These are phyloP conservation scores for Uloborus diversus DNA, from an alignment of 1,140 invertebrate genomes.

Conservation along the genomic window DNA sequence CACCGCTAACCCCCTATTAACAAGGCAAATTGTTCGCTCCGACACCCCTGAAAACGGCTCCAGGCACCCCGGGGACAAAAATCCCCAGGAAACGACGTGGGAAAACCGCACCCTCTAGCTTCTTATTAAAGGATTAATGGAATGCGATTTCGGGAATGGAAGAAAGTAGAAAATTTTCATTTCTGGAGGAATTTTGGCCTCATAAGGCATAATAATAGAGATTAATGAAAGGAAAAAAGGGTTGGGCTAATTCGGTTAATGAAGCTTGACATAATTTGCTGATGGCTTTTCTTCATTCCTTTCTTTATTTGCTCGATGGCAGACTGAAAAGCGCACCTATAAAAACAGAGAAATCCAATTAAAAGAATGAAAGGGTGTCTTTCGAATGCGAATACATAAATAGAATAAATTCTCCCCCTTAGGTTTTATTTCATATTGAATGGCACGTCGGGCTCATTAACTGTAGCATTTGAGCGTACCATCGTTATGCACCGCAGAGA, in stretches of 20 bases:
- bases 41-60: background rate
- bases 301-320: conserved; percentile 4
- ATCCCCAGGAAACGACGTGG: conserved; percentile 21
- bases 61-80: background rate
- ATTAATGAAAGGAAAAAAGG: conserved; percentile 41
- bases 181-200: background rate
- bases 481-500: conserved; percentile 10
- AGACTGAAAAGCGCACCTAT: conserved; percentile 9
- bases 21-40: background rate
- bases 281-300: conserved; percentile 6
- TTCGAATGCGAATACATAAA: conserved; percentile 37
- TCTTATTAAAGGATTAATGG: background rate
- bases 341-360: conserved; percentile 50
- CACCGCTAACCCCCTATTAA: conserved; percentile 12
- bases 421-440: conserved; percentile 23
- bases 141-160: background rate
- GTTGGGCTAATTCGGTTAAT: conserved; percentile 45
- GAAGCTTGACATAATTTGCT: conserved; percentile 27
- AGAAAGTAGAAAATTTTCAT: conserved; percentile 11
- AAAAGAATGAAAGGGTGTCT: conserved; percentile 43
- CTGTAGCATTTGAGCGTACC: conserved; percentile 23
- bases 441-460: conserved; percentile 13
- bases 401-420: conserved; percentile 15
- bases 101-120: conserved; percentile 32
- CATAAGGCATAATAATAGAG: conserved; percentile 9